Base-by-base conservation (phyloP, 2,888 invertebrate genomes). In the Notocelia uddmanniana region DNA sequence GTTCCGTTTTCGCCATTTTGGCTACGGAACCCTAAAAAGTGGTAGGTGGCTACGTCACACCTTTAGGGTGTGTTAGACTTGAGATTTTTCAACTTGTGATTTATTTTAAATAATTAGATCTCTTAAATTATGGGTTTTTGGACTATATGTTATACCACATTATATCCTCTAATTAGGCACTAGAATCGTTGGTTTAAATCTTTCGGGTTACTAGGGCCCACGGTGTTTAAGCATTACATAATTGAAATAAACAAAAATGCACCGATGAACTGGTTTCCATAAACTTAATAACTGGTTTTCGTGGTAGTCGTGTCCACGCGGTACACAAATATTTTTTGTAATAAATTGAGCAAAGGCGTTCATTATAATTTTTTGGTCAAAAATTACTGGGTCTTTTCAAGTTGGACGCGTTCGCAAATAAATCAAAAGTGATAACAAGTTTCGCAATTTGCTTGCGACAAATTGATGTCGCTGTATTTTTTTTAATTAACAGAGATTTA, bases 391-490 rank as follows among this genome's bases (percentile, higher is more conserved):
- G n/a, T 9, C 31, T 64, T 66, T 60, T 52, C 54, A 59, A 68
- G 55, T 67, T 67, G 34, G 54, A 41, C 54, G 23, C 59, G 64
- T 59, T 41, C 26, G 23, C 23, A 34, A 69, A 73, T 69, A 73
- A 73, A 69, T 73, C 60, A 66, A 64, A 69, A 64, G 21, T 69
- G 69, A 66, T 64, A 59, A 70, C 64, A 69, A 73, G 69, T 69
- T 59, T 52, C 63, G 34, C 52, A 64, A 73, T 69, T 69, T 69
- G 37, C 75, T 75, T 73, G 37, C 41, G 76, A 75, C 81, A 82
- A 67, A 84, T 85, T 82, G 80, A 78, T 80, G 85, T 81, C 76
- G 72, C 71, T 73, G 74, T 76, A 80, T 81, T 81, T 80, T 57
- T 78, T 78, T 82, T 76, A 69, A 73, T 68, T 69, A 76, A 74